Evolutionary conservation across 2,888 invertebrate genomes (phyloP), one percentile per base, ranked within the genome.

Genomic region (Myathropa florea): DNA sequence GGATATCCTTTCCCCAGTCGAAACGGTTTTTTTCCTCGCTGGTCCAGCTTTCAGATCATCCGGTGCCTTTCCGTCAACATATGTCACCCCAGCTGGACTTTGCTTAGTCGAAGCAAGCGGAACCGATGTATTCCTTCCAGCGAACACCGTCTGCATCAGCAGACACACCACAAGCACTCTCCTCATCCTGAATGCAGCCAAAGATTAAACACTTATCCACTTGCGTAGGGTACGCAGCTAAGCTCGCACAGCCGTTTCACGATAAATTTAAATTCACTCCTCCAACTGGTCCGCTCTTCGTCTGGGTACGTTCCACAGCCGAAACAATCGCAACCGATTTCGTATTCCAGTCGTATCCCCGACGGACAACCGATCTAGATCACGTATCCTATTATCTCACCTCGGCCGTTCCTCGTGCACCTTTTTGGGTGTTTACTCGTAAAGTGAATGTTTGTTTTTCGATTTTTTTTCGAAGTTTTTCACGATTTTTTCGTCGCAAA

Each of bases 11-110:
- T 70, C 82, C 36, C 28, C 71, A 7, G 57, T 12, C 61, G 33
- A 23, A 0, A 68, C 70, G 14, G 26, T 28, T 26, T n/a, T n/a
- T n/a, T 68, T 85, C 30, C 70, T 80, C 4, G 24, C 63, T 57
- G 90, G 90, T 21, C 90, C 90, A n/a, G 90, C 90, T 61, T 89
- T 89, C 1, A 90, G 88, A 18, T 92, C 92, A 2, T 90, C 90
- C 0, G 92, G 90, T 10, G 91, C 91, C 30, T 72, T 90, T n/a
- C 91, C 91, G 67, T 91, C 90, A 23, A 94, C 90, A 89, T 94
- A 94, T 23, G 93, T 94, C 10, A 94, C 94, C 86, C 93, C 94
- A 4, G 94, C 94, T 6, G 94, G 94, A 91, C 93, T 94, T 39
- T 89, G 89, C 36, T 89, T 88, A 59, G 90, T 88, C 23, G 90